Percentiles rank a stretch among this genome's conserved stretches.
Evolutionary conservation across 2,888 invertebrate genomes (phyloP).

Genomic region (Drosophila merina): DNA sequence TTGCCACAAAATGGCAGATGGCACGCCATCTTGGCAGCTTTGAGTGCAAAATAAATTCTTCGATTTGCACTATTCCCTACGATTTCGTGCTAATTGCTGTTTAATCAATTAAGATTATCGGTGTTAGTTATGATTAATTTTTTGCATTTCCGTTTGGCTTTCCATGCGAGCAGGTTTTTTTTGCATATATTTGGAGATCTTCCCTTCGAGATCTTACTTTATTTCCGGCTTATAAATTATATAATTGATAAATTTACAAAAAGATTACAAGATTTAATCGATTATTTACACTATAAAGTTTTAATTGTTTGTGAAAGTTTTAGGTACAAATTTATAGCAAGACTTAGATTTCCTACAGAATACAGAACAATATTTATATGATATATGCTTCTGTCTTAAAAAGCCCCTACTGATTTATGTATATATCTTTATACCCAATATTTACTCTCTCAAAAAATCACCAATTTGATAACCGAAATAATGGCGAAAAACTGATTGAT

Average conservation of each 20-base stretch:
- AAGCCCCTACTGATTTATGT: too few species aligned
- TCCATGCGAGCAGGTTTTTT: neutral
- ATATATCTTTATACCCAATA: neutral
- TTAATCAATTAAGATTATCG: slow-evolving; percentile 5
- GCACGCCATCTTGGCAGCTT: slow-evolving; percentile 37
- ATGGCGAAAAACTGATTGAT: neutral
- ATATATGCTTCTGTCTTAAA: too few species aligned
- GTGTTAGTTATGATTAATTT: neutral
- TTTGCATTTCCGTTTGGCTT: neutral
- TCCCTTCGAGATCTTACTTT: too few species aligned
- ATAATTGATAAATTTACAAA: too few species aligned
- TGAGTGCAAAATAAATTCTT: slow-evolving; percentile 24
- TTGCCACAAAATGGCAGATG: slow-evolving; percentile 26
- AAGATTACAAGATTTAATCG: too few species aligned
- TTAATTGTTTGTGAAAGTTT: too few species aligned
- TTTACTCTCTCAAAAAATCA: neutral
- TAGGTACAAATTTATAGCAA: too few species aligned
- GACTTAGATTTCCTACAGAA: too few species aligned
- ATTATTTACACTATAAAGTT: too few species aligned
- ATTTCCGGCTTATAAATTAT: too few species aligned
- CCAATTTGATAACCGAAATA: slow-evolving; percentile 1
- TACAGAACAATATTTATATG: too few species aligned
- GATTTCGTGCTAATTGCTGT: slow-evolving; percentile 42
- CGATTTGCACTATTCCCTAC: slow-evolving; percentile 20
- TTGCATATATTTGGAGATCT: neutral